phyloP scores from a whole-genome alignment of 2,113 vertebrate genomes.

The Serinus canaria region DNA sequence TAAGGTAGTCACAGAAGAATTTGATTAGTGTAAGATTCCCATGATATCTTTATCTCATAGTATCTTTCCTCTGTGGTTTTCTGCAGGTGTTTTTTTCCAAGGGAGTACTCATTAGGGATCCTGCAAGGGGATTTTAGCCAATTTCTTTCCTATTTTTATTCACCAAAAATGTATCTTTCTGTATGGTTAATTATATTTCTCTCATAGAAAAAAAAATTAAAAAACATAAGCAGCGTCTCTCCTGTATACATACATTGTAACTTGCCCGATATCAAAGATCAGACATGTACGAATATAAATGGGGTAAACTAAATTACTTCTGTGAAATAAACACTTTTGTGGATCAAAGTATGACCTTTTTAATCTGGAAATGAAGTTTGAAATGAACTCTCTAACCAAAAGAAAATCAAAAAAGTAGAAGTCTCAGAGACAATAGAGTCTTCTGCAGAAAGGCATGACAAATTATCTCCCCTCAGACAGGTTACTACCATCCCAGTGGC shows the following conservation, averaged over 20 bases:
- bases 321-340: background rate
- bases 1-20: constrained; percentile 66
- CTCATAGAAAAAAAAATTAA: background rate
- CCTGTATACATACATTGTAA: background rate
- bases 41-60: constrained; percentile 73
- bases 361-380: background rate
- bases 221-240: background rate
- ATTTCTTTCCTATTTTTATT: background rate
- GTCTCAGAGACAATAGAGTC: background rate
- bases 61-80: background rate
- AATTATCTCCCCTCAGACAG: background rate
- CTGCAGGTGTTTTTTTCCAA: background rate
- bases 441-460: background rate
- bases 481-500: background rate
- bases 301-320: background rate
- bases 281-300: background rate
- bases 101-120: background rate
- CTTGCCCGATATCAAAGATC: background rate
- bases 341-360: background rate
- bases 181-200: background rate
- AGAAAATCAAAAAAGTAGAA: background rate
- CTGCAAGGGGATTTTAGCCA: fast-evolving
- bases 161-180: background rate
- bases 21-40: constrained; percentile 38
- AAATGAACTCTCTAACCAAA: background rate